A percentile compares a stretch with the other conserved stretches of the same genome.
These are phyloP conservation scores for Palythoa heliodiscus DNA, from an alignment of 92 coral and sea anemone genomes.

Conservation along the genomic window DNA sequence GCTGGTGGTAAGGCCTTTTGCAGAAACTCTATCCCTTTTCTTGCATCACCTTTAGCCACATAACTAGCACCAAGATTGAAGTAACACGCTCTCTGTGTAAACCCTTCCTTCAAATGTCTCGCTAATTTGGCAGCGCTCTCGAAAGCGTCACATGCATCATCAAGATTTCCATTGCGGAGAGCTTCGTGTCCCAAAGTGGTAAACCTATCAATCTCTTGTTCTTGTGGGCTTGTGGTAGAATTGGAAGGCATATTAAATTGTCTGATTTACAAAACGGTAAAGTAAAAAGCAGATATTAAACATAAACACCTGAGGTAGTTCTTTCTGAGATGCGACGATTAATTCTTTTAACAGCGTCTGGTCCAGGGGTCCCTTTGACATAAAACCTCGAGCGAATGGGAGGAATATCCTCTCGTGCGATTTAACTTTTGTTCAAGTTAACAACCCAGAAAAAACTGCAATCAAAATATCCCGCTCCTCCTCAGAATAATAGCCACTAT, in stretches of 20 bases:
- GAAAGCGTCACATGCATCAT: conserved; percentile 75
- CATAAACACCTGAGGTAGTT: not conserved
- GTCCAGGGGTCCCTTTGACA: not conserved
- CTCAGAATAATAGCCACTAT: no score
- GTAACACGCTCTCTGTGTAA: conserved; percentile 92
- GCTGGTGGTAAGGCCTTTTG: conserved; percentile 89
- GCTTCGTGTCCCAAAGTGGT: conserved; percentile 87
- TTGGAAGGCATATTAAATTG: conserved; percentile 5
- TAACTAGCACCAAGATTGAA: conserved; percentile 97
- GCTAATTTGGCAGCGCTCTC: conserved; percentile 86
- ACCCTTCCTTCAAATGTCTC: conserved; percentile 72
- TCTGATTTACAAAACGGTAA: not conserved
- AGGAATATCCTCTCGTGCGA: not conserved
- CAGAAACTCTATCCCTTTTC: conserved; percentile 79
- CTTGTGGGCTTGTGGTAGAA: conserved; percentile 5
- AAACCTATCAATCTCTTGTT: conserved; percentile 69
- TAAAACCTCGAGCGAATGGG: not conserved
- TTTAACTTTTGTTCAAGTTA: not conserved
- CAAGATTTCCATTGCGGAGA: conserved; percentile 76
- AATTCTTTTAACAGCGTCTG: no score
- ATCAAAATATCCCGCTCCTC: not conserved
- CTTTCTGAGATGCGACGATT: not conserved
- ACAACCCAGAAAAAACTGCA: not conserved
- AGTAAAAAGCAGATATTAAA: not conserved
- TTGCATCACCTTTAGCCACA: conserved; percentile 90